phyloP scores from a whole-genome alignment of 2,797 vertebrate species.

The Silurus aristotelis region DNA sequence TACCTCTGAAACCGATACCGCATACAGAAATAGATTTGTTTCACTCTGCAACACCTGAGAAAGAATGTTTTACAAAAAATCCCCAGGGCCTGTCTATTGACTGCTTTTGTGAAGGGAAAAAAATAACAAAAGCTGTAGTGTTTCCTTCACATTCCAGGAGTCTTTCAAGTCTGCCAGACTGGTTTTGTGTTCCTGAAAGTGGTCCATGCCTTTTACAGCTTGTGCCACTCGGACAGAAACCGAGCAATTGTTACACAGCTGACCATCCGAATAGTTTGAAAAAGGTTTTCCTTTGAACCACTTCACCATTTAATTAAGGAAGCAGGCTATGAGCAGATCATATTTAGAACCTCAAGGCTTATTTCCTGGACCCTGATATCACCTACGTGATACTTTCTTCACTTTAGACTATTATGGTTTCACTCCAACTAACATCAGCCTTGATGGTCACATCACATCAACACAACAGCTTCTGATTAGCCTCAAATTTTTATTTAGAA shows the following conservation, averaged over 20 bases:
- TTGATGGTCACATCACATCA: neutral
- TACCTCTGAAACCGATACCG: neutral
- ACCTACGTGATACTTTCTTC: neutral
- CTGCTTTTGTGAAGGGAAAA: constrained; percentile 68
- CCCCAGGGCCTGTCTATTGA: constrained; percentile 56
- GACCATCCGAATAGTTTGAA: neutral
- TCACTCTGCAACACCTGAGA: neutral
- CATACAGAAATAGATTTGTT: neutral
- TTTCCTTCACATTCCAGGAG: constrained; percentile 70
- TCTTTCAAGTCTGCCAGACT: constrained; percentile 54
- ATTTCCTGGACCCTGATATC: neutral
- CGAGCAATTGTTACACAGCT: neutral
- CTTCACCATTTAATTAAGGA: neutral
- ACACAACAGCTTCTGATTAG: neutral
- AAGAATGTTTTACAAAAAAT: constrained; percentile 62
- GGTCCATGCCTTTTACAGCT: constrained; percentile 9
- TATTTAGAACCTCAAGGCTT: neutral
- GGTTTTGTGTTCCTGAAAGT: constrained; percentile 52
- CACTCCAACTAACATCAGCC: neutral
- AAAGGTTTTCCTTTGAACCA: neutral
- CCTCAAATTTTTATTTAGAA: neutral
- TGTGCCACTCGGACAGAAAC: neutral
- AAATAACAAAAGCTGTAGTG: constrained; percentile 66
- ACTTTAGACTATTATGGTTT: neutral
- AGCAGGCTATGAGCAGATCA: neutral